Conservation (phyloP, 2,888 invertebrate species). For the Nephrotoma guestfalica region DNA sequence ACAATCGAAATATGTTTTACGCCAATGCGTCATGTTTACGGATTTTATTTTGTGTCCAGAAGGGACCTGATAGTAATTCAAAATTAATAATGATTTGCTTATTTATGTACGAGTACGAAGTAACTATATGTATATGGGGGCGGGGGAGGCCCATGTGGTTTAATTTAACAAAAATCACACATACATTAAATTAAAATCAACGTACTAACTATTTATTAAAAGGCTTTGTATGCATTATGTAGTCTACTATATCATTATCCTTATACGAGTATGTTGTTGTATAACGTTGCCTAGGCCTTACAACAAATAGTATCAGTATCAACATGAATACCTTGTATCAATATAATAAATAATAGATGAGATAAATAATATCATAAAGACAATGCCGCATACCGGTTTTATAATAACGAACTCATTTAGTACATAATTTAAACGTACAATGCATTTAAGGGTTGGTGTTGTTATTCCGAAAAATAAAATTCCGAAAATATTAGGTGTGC, state of each 20-base stretch:
- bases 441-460: no score
- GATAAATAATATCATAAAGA: not conserved
- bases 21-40: not conserved
- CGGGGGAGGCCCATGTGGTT: not conserved
- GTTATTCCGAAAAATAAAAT: no score
- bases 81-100: not conserved
- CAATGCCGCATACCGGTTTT: not conserved
- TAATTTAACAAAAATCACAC: not conserved
- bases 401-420: not conserved
- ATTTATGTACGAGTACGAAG: not conserved
- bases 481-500: no score
- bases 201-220: not conserved
- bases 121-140: no score
- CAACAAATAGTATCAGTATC: not conserved
- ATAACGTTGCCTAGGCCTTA: not conserved
- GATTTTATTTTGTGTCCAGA: not conserved
- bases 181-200: not conserved
- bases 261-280: not conserved
- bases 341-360: not conserved
- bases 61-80: not conserved
- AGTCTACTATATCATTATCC: not conserved
- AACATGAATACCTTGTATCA: not conserved
- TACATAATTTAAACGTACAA: no score
- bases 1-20: not conserved
- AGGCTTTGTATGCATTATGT: not conserved